Base-by-base conservation (phyloP, 2,113 vertebrate species). In the Genyomyrus donnyi region DNA sequence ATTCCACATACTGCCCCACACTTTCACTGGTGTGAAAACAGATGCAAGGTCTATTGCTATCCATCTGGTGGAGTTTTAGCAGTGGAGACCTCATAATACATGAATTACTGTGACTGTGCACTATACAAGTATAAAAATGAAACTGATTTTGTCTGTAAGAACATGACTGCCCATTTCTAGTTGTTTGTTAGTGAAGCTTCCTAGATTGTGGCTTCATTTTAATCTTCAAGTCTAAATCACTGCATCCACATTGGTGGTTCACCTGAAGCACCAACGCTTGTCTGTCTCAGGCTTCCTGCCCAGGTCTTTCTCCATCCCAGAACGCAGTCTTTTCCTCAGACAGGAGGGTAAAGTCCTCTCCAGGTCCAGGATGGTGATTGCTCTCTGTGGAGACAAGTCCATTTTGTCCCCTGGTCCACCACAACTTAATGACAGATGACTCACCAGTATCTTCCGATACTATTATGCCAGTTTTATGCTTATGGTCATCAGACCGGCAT, bases 331-430 rank as follows among this genome's bases (percentile, higher is more conserved):
- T 84, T 46, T 93, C 91, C 93, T 96, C 91, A 98, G 90, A 46
- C 96, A 97, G 88, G 91, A 92, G 39, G 97, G 94, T 91, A 98
- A 95, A 90, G 95, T 96, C 92, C 95, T 98, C 94, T 99, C 98
- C 5, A 98, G 97, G 92, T 99, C 97, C 95, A 99, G 45, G 93
- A 97, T 99, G 1, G 97, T 99, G 92, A 98, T 96, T 13, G 98
- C 98, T 94, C 98, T 96, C 98, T 99, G 91, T 0, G 48, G 91
- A 88, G 91, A 58, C 15, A 88, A 4, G 87, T 13, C 21, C 13
- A 39, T 13, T 58, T n/a, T 85, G 45, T 24, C 45, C 15, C 19
- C 77, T 21, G 7, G 15, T 46, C 19, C 24, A 70, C n/a, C 52
- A 53, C 52, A 53, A 53, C 52, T 53, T 53, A 53, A 53, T 53